Percentiles rank a stretch among this genome's conserved stretches.
These are phyloP conservation scores for Phymanthus crucifer DNA, from an alignment of 92 coral and sea anemone species.

Conservation along the genomic window DNA sequence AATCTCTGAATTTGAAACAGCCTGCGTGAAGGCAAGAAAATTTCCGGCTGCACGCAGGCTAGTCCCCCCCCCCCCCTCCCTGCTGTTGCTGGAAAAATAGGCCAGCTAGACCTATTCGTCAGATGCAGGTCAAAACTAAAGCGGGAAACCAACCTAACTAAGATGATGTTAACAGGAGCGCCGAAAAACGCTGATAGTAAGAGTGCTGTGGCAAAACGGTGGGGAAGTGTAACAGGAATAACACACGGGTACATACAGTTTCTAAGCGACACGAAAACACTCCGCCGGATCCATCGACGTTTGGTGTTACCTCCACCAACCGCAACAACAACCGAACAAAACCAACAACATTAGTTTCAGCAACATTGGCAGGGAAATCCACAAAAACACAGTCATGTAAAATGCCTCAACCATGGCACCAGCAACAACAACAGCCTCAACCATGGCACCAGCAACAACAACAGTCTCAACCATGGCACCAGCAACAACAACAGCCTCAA, in stretches of 20 bases:
- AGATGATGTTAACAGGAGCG: constrained; percentile 25
- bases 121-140: too few relatives aligned
- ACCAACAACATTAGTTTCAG: background rate
- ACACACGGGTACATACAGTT: constrained; percentile 18
- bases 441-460: background rate
- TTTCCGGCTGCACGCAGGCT: too few relatives aligned
- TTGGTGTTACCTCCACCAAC: background rate
- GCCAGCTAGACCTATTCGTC: too few relatives aligned
- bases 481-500: constrained; percentile 1
- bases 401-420: background rate
- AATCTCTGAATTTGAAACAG: too few relatives aligned
- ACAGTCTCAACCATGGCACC: background rate
- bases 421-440: background rate
- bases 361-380: constrained; percentile 3
- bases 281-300: background rate
- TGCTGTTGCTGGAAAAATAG: too few relatives aligned
- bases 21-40: too few relatives aligned
- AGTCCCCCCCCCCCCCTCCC: too few relatives aligned
- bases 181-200: constrained; percentile 25
- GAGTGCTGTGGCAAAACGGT: constrained; percentile 27
- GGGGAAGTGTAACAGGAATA: constrained; percentile 33
- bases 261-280: constrained; percentile 16
- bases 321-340: background rate
- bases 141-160: constrained; percentile 33
- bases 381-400: background rate